A percentile compares a stretch with the other conserved stretches of the same genome.
Evolutionary conservation across 2,888 invertebrate genomes (phyloP).

Genomic region (Dicranocentrus wangi): DNA sequence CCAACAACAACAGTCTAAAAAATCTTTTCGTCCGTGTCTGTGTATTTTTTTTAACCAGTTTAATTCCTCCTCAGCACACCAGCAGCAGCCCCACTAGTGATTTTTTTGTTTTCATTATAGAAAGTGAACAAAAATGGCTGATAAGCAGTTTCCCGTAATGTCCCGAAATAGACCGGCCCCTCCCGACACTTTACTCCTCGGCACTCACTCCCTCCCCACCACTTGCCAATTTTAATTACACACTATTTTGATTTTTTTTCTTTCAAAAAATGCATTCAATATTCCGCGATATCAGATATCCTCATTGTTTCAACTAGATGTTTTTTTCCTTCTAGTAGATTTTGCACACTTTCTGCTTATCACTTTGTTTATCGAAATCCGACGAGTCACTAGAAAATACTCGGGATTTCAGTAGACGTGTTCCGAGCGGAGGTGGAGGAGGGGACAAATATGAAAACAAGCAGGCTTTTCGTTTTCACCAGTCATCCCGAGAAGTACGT

Average conservation of each 20-base stretch:
- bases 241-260: not conserved
- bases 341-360: too few relatives aligned
- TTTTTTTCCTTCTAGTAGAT: too few relatives aligned
- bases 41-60: not conserved
- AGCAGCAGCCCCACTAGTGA: not conserved
- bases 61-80: not conserved
- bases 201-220: not conserved
- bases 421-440: not conserved
- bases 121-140: conserved; percentile 47
- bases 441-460: not conserved
- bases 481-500: not conserved
- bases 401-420: not conserved
- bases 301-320: not conserved
- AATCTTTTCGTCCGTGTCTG: conserved; percentile 1
- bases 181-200: not conserved
- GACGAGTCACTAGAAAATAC: not conserved
- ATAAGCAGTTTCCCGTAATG: conserved; percentile 21
- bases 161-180: not conserved
- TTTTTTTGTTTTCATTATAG: conserved; percentile 42
- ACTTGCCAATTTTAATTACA: not conserved
- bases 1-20: not conserved
- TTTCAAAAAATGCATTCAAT: not conserved
- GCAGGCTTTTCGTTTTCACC: not conserved
- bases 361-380: not conserved
- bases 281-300: not conserved